phyloP scores from a whole-genome alignment of 2,797 vertebrate genomes.

The Trematocara caparti region DNA sequence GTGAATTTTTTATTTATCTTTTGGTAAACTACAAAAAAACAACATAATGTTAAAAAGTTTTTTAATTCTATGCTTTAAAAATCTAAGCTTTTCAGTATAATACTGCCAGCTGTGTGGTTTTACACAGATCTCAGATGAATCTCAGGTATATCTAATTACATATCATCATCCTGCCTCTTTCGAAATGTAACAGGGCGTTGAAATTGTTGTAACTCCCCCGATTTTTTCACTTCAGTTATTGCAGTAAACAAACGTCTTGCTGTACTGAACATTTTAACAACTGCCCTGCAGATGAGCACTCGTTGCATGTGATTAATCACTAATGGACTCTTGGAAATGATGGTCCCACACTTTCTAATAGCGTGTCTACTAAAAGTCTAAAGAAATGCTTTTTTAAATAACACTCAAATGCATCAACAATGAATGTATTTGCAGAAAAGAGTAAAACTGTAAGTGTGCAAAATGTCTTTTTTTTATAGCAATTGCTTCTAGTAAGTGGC shows the following conservation, averaged over 20 bases:
- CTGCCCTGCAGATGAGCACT: background rate
- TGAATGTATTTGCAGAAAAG: background rate
- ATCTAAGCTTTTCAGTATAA: background rate
- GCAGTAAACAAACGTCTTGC: background rate
- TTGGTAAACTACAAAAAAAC: background rate
- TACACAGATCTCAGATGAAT: background rate
- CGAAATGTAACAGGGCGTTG: rapidly evolving
- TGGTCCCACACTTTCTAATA: background rate
- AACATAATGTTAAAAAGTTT: background rate
- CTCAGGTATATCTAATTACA: background rate
- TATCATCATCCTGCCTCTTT: background rate
- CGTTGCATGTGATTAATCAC: rapidly evolving
- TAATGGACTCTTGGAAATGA: rapidly evolving
- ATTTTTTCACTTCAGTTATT: background rate
- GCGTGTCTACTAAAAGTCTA: background rate
- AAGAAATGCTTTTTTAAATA: background rate
- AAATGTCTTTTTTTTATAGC: background rate
- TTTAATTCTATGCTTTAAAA: background rate
- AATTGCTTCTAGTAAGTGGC: background rate
- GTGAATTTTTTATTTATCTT: background rate
- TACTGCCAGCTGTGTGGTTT: background rate
- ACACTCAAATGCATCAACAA: background rate
- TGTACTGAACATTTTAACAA: background rate
- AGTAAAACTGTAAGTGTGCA: background rate
- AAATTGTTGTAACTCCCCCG: background rate